Evolutionary conservation across 2,797 vertebrate species (phyloP).

Genomic region (Petrocephalus sullivani): DNA sequence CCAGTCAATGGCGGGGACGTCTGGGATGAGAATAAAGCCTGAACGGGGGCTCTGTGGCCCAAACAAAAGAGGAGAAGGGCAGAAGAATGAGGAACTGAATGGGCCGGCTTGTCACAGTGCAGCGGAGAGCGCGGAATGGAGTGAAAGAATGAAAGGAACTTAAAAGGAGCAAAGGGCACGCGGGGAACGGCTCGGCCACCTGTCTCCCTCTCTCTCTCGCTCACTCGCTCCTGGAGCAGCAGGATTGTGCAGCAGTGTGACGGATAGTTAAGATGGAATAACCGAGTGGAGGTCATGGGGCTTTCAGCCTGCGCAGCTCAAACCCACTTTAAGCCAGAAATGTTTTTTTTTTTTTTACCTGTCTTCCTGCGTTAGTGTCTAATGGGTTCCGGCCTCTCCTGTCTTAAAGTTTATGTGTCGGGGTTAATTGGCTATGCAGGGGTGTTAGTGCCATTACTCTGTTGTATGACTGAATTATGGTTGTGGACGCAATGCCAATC

Average conservation of each 20-base stretch:
- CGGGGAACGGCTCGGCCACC: constrained; percentile 62
- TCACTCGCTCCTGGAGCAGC: not conserved
- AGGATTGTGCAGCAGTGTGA: not conserved
- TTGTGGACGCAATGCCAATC: not conserved
- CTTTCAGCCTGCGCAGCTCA: not conserved
- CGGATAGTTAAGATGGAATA: not conserved
- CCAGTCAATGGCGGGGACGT: constrained; percentile 69
- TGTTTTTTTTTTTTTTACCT: not conserved
- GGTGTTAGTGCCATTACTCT: not conserved
- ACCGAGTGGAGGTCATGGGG: not conserved
- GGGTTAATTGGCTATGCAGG: not conserved
- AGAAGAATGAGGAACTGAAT: constrained; percentile 65
- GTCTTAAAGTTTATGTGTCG: not conserved
- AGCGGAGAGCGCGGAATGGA: constrained; percentile 66
- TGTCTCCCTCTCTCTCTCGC: constrained; percentile 54
- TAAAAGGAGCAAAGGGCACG: constrained; percentile 64
- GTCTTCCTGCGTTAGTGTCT: not conserved
- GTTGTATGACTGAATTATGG: not conserved
- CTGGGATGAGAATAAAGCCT: constrained; percentile 70
- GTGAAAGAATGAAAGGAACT: constrained; percentile 67
- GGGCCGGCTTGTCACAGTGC: constrained; percentile 64
- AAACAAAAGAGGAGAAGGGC: constrained; percentile 56
- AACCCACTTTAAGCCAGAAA: not conserved
- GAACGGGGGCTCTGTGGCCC: constrained; percentile 52
- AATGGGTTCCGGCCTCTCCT: not conserved